Evolutionary conservation across 1,140 invertebrate species (phyloP), one percentile per base, ranked within the genome.

Genomic region (Anastrepha obliqua): DNA sequence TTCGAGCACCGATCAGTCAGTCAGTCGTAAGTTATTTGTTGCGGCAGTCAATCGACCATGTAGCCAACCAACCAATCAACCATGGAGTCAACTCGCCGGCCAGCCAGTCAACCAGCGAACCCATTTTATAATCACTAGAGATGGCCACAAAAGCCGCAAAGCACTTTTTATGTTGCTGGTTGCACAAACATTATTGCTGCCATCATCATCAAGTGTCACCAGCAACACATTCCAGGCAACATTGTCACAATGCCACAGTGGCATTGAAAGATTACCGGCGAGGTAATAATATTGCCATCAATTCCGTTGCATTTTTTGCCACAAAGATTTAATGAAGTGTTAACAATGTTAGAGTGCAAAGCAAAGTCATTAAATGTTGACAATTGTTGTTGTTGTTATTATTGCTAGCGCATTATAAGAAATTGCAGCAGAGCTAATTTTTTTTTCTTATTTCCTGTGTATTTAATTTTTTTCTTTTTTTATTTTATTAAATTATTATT

Each of bases 191-290:
- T 55, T 81, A 81, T 81, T 81, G 47, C 47, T 47, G 70, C n/a
- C 44, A 47, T 51, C 70, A 47, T 74, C 67, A 44, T 81, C 74
- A 81, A 42, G 51, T 81, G 74, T 81, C 74, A 55, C 74, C 9
- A 51, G 74, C n/a, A 55, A 55, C n/a, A 55, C 74, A 81, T 81
- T 55, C 74, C 74, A 0, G 51, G 74, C 74, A 81, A 81, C 74
- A 81, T 81, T 81, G 47, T 81, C n/a, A 81, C 74, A 81, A 81
- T 81, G 74, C 74, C 74, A 81, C 74, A 55, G 47, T 58, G 74
- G 74, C 74, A 81, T 81, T 81, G 74, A 81, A 81, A 81, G n/a
- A 81, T 81, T 81, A n/a, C 74, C 74, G 29, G n/a, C 74, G 47
- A 55, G 47, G 74, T 81, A 81, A 55, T 81, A 81, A 81, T 64